phyloP scores from a whole-genome alignment of 2,797 vertebrate species.

The Echiichthys vipera region DNA sequence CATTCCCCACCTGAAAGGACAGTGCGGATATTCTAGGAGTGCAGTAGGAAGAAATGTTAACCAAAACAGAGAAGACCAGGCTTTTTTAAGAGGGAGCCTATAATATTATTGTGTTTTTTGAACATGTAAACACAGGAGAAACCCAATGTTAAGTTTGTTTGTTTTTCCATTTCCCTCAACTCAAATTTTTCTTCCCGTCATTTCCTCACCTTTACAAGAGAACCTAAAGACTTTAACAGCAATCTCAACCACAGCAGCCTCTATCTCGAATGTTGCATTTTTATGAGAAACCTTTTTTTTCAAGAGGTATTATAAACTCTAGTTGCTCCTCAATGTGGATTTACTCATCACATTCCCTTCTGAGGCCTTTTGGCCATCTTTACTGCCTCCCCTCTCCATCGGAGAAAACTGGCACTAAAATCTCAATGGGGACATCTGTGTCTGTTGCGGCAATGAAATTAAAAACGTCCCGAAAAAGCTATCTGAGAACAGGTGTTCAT shows the following conservation, averaged over 20 bases:
- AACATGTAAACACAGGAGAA: no score
- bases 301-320: constrained; percentile 74
- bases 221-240: constrained; percentile 34
- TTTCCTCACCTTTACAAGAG: constrained; percentile 44
- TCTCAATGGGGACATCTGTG: constrained; percentile 82
- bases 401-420: constrained; percentile 78
- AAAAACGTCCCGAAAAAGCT: constrained; percentile 48
- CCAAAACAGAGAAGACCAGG: no score
- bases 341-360: constrained; percentile 57
- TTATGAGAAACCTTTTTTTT: constrained; percentile 55
- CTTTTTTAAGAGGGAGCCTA: no score
- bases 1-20: no score
- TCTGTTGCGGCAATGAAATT: constrained; percentile 72
- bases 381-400: constrained; percentile 63
- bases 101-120: no score
- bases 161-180: constrained; percentile 34
- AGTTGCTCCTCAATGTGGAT: constrained; percentile 65
- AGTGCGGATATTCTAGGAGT: no score
- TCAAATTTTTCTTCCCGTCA: constrained; percentile 6
- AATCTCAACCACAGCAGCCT: constrained; percentile 15
- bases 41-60: no score
- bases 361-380: constrained; percentile 71
- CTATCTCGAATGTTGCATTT: constrained; percentile 37
- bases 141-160: no score
- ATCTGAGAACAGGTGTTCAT: constrained; percentile 79